phyloP scores from a whole-genome alignment of 2,797 vertebrate genomes.

The Tachyglossus aculeatus region DNA sequence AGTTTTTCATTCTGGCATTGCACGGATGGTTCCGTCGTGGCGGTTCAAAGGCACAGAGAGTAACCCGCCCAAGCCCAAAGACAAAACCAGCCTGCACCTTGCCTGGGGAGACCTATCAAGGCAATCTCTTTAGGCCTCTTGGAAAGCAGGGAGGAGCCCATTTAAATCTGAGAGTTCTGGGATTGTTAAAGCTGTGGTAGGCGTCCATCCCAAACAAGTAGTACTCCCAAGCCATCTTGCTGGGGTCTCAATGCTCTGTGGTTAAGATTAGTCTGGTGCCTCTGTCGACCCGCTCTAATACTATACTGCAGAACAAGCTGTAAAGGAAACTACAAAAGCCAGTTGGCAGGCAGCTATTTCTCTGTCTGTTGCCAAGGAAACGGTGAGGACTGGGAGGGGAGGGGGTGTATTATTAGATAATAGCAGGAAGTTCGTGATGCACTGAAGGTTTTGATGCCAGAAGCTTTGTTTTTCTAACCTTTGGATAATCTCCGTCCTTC shows the following conservation, averaged over 20 bases:
- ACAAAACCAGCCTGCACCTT: background rate
- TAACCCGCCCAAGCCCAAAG: background rate
- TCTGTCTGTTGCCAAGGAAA: constrained; percentile 61
- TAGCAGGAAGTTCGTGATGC: constrained; percentile 50
- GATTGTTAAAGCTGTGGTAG: background rate
- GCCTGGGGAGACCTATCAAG: background rate
- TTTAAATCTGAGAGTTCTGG: background rate
- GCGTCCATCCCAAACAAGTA: background rate
- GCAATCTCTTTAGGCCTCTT: background rate
- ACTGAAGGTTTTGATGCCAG: constrained; percentile 41
- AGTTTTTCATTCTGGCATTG: background rate
- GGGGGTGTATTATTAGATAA: constrained; percentile 48
- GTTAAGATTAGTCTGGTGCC: constrained; percentile 13
- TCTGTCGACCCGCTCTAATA: constrained; percentile 48
- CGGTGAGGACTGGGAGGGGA: constrained; percentile 25
- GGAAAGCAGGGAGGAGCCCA: constrained; percentile 1
- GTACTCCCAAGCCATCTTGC: background rate
- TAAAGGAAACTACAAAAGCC: constrained; percentile 51
- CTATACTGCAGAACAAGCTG: constrained; percentile 30
- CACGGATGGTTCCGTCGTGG: fast-evolving
- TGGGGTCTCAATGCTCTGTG: constrained; percentile 6
- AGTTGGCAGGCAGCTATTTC: constrained; percentile 53
- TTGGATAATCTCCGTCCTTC: constrained; percentile 19
- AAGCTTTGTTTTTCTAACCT: constrained; percentile 46
- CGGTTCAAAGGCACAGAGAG: background rate